phyloP scores from a whole-genome alignment of 2,113 vertebrate genomes.

The Sinocyclocheilus maitianheensis region DNA sequence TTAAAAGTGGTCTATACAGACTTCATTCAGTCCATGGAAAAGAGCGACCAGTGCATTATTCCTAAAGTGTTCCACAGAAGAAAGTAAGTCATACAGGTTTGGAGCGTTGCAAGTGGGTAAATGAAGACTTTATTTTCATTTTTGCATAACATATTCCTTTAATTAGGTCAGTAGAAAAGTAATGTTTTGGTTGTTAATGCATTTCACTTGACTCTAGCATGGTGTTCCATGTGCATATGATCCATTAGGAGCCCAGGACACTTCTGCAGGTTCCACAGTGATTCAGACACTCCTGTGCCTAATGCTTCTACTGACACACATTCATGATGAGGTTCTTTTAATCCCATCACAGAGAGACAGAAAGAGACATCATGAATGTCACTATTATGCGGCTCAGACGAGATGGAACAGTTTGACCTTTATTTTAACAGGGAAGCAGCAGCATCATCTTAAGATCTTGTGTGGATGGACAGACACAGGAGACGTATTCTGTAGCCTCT shows the following conservation, averaged over 20 bases:
- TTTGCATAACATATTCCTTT: not conserved
- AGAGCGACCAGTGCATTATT: not conserved
- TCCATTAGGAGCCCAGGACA: constrained; percentile 38
- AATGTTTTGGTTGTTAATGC: constrained; percentile 19
- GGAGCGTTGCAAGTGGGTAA: not conserved
- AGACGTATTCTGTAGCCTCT: not conserved
- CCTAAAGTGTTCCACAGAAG: not conserved
- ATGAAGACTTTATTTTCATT: not conserved
- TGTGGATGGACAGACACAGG: not conserved
- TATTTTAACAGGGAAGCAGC: constrained; percentile 10
- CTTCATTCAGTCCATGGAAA: not conserved
- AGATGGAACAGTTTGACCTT: constrained; percentile 33
- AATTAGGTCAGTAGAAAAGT: constrained; percentile 21
- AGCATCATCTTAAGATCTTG: not conserved
- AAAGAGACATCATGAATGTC: not conserved
- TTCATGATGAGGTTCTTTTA: constrained; percentile 28
- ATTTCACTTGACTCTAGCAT: constrained; percentile 16
- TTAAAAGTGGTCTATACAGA: not conserved
- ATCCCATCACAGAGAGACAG: not conserved
- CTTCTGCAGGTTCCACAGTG: constrained; percentile 39
- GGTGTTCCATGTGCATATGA: constrained; percentile 34
- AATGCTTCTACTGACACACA: constrained; percentile 27
- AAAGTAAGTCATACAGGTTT: not conserved
- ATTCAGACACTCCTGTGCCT: constrained; percentile 36
- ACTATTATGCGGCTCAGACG: not conserved